These are phyloP conservation scores for Dinomys branickii DNA, from an alignment of 2,113 vertebrate genomes.

Conservation along the genomic window DNA sequence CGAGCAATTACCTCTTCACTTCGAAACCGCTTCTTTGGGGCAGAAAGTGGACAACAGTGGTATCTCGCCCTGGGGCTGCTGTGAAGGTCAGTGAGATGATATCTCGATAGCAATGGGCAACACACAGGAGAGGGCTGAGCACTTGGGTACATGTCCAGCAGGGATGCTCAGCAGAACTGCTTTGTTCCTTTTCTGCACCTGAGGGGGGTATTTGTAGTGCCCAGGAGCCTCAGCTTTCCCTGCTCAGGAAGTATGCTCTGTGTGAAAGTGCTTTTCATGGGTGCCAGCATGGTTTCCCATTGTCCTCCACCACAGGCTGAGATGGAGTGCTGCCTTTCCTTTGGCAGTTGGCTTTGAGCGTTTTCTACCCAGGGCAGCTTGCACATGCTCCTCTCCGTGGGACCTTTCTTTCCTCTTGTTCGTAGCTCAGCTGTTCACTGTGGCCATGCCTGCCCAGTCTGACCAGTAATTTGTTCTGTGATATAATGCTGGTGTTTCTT, in stretches of 20 bases:
- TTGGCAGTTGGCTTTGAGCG: background rate
- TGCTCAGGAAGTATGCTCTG: background rate
- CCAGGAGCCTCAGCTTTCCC: background rate
- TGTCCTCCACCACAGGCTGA: background rate
- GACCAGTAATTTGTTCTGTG: background rate
- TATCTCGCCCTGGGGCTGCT: background rate
- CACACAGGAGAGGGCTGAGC: fast-evolving
- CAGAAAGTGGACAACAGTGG: background rate
- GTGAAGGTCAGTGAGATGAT: too few relatives aligned
- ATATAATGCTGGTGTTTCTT: background rate
- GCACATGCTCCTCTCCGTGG: background rate
- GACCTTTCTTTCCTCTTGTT: background rate
- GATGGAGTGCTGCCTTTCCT: background rate
- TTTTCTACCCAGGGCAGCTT: background rate
- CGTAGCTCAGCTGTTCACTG: constrained; percentile 1
- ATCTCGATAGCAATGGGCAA: fast-evolving
- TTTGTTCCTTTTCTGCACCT: background rate
- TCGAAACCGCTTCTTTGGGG: background rate
- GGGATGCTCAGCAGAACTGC: background rate
- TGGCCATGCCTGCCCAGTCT: background rate
- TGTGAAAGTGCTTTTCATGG: background rate
- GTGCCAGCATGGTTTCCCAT: background rate
- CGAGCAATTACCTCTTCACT: background rate
- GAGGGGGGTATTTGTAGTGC: too few relatives aligned
- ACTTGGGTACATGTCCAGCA: background rate